A percentile compares a stretch with the other conserved stretches of the same genome.
phyloP scores from a whole-genome alignment of 1,140 invertebrate genomes.

The Danaus plexippus region DNA sequence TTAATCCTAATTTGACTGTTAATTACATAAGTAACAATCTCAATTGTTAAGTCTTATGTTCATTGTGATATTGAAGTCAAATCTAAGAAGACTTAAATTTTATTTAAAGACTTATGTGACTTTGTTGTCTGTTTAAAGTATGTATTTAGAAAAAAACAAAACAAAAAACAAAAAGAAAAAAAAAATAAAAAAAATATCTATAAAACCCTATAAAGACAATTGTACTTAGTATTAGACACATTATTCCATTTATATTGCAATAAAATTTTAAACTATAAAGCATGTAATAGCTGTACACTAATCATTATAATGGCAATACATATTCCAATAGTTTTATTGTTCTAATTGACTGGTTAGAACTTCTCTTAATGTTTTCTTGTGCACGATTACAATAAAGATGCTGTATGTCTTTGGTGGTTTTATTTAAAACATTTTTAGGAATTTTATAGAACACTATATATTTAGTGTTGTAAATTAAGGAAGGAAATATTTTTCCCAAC shows the following conservation, averaged over 20 bases:
- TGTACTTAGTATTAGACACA: too few relatives aligned
- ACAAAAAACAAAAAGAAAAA: constrained; percentile 5
- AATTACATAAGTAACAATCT: too few relatives aligned
- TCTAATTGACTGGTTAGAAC: too few relatives aligned
- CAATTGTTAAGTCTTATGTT: constrained; percentile 3
- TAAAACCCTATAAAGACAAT: neutral
- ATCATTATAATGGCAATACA: neutral
- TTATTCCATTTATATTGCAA: constrained; percentile 3
- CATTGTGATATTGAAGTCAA: constrained; percentile 11
- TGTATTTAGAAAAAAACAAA: constrained; percentile 3
- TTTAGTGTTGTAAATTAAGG: too few relatives aligned
- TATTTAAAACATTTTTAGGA: too few relatives aligned
- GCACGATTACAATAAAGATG: constrained; percentile 7
- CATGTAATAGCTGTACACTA: constrained; percentile 1
- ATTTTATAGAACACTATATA: too few relatives aligned
- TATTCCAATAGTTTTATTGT: too few relatives aligned
- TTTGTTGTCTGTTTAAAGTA: neutral
- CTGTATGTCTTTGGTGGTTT: neutral
- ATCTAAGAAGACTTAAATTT: constrained; percentile 6
- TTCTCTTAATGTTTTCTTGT: neutral
- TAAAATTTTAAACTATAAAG: neutral
- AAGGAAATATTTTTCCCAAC: too few relatives aligned
- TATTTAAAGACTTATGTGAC: constrained; percentile 1
- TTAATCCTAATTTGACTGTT: too few relatives aligned
- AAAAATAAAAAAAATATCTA: neutral